Base-by-base conservation (phyloP, 2,888 invertebrate species). In the Andrena camellia region DNA sequence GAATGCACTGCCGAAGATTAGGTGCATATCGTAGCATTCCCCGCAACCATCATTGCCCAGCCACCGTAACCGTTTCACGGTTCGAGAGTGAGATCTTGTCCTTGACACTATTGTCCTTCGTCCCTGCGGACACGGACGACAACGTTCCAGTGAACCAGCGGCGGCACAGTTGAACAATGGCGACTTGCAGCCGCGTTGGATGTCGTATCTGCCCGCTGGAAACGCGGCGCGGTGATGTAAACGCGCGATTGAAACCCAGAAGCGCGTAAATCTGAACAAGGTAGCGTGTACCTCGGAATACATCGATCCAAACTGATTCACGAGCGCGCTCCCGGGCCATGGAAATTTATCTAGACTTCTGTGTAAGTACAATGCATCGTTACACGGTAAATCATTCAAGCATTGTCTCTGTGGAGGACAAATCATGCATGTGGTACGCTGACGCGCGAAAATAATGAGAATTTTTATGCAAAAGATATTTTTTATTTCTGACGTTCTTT, bases 51-150 rank as follows among this genome's bases (percentile, higher is more conserved):
- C 20, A 29, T 50, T 70, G 75, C 50, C 68, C 75, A 74, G 69
- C 57, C 57, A 33, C 80, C 85, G 76, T 81, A 63, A 88, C 69
- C 57, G 23, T 75, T 81, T 64, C 78, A 84, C 67, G 68, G 73
- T 73, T 75, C 73, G 84, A 85, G 82, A 84, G 84, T 81, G 86
- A 86, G 87, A 89, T 89, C 86, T 82, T 79, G 86, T 89, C 89
- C 89, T 88, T 89, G 89, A 78, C 86, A 85, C 66, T 78, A 83
- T 86, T 82, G 84, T 84, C 81, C 73, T 81, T 81, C 72, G 67
- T 71, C 72, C 62, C 62, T 52, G 33, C 29, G 59, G 48, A n/a
- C 69, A 23, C 20, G 17, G 17, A 20, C 57, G 8, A 54, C 60
- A 20, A 57, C 13, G n/a, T 59, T 52, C n/a, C 71, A 63, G 4